Evolutionary conservation across 2,113 vertebrate species (phyloP), one percentile per base, ranked within the genome.

Genomic region (Silurus meridionalis): DNA sequence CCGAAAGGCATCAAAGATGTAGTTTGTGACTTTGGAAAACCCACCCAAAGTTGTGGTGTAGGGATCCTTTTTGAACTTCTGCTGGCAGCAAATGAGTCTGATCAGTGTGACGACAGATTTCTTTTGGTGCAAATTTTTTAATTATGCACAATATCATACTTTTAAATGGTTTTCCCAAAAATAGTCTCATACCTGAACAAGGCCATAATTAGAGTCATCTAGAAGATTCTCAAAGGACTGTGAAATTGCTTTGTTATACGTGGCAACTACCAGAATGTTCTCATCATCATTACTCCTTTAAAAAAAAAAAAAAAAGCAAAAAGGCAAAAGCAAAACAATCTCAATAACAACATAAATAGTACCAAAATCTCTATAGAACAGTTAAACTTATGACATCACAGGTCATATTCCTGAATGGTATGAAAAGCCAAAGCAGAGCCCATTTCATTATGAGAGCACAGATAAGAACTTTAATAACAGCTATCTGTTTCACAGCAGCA

Each of bases 151-250:
- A 48, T 1, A 28, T 2, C 5, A 48, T 80, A 1, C 1, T 37
- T 37, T 37, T n/a, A 15, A 13, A 58, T 46, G 4, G 8, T 50
- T 46, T 55, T 11, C 66, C n/a, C 23, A 50, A 57, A 50, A 80
- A 5, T 19, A 58, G 25, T 6, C 13, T 94, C 96, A 88, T 94
- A 98, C 98, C 84, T 98, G 94, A 74, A 98, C 92, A 69, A 98
- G 93, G 83, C 96, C 96, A 89, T 96, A 97, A 67, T 95, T 96
- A 90, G 97, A 93, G 89, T 99, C 98, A 83, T 99, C 98, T 89
- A 97, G 94, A 80, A 99, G 97, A 93, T 99, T 98, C 95, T 99
- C 98, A 90, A 99, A 99, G 89, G 98, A 99, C 92, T 98, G 97
- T 57, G 97, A 97, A 90, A 97, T 95, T 90, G 96, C 95, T 90